Evolutionary conservation across 2,888 invertebrate species (phyloP).

Genomic region (Clistopyga incitator): DNA sequence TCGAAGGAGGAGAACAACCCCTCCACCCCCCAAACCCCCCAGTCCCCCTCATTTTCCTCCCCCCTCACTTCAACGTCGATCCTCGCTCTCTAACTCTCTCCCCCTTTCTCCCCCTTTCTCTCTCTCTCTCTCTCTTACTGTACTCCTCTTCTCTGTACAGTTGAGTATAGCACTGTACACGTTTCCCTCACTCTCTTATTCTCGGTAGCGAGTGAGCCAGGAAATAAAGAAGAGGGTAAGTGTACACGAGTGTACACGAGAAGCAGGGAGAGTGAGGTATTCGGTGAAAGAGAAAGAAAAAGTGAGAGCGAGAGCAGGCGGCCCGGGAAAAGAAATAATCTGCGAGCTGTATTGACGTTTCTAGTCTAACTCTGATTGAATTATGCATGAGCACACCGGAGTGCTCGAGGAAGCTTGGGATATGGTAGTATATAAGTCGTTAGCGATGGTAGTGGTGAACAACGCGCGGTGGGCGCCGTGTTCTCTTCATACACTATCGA

Average conservation of each 20-base stretch:
- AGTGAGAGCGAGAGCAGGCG: constrained; percentile 72
- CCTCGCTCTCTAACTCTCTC: constrained; percentile 53
- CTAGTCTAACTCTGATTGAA: constrained; percentile 85
- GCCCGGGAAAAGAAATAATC: constrained; percentile 84
- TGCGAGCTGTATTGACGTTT: constrained; percentile 85
- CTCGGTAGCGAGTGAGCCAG: constrained; percentile 35
- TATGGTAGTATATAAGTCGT: constrained; percentile 21
- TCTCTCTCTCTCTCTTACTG: constrained; percentile 47
- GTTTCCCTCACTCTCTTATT: constrained; percentile 46
- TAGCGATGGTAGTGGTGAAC: constrained; percentile 36
- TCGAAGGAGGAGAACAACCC: constrained; percentile 61
- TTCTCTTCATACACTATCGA: constrained; percentile 68
- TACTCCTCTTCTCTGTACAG: constrained; percentile 35
- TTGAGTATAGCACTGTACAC: constrained; percentile 53
- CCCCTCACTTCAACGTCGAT: constrained; percentile 58
- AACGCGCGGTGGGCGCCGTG: constrained; percentile 43
- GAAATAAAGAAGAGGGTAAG: constrained; percentile 36
- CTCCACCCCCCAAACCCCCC: constrained; percentile 20
- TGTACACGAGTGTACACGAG: constrained; percentile 26
- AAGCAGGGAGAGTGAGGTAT: constrained; percentile 64
- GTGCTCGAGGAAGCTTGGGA: constrained; percentile 73
- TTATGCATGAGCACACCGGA: constrained; percentile 84
- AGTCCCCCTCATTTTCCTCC: constrained; percentile 37
- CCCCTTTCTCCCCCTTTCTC: constrained; percentile 47
- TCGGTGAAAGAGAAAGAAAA: constrained; percentile 65